phyloP scores from a whole-genome alignment of 2,797 vertebrate species.

The Tokudaia muenninki region DNA sequence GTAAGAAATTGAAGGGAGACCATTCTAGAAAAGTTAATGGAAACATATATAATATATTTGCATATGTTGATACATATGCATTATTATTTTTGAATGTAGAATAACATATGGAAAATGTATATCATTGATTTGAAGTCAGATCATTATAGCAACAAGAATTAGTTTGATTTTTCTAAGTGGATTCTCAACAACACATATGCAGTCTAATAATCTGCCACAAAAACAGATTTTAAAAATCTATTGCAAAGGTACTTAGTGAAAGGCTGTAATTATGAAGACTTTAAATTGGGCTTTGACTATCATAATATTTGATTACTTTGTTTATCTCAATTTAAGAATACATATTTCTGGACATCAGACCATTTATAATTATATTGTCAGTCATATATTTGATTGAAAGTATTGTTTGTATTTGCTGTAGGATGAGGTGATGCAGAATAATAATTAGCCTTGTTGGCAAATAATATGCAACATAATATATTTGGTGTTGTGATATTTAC shows the following conservation, averaged over 20 bases:
- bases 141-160: background rate
- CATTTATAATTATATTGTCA: background rate
- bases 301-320: rapidly evolving
- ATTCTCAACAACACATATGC: background rate
- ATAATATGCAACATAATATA: background rate
- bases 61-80: background rate
- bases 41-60: background rate
- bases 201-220: background rate
- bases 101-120: background rate
- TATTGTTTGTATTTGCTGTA: background rate
- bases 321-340: background rate
- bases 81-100: background rate
- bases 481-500: background rate
- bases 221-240: background rate
- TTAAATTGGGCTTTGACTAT: background rate
- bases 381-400: background rate
- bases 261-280: background rate
- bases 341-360: background rate
- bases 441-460: background rate
- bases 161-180: background rate
- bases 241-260: background rate
- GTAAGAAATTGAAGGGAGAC: background rate
- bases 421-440: background rate
- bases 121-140: background rate
- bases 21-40: background rate